Percentiles rank a stretch among this genome's conserved stretches.
phyloP scores from a whole-genome alignment of 92 coral and sea anemone genomes.

The Montipora capitata region DNA sequence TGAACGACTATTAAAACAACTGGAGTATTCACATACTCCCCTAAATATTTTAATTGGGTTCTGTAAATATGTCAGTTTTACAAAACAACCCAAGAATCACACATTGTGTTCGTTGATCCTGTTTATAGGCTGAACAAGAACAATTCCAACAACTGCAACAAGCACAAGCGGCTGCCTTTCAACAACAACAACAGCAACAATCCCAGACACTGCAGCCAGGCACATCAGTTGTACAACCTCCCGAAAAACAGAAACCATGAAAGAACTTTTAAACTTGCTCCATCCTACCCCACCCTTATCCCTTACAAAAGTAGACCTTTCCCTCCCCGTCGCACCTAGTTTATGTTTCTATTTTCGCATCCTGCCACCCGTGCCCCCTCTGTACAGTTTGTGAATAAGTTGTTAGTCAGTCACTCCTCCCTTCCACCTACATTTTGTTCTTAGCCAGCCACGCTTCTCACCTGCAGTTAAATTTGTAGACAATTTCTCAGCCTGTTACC shows the following conservation, averaged over 20 bases:
- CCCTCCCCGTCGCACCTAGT: background rate
- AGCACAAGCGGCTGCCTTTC: constrained; percentile 53
- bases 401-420: background rate
- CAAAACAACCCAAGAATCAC: background rate
- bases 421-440: background rate
- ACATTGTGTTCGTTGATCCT: background rate
- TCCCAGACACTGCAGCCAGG: constrained; percentile 27
- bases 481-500: background rate
- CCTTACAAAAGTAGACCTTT: background rate
- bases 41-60: too few relatives aligned
- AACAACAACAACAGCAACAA: constrained; percentile 36
- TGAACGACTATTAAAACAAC: too few relatives aligned
- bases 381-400: too few relatives aligned
- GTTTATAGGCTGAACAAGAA: constrained; percentile 91
- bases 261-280: background rate
- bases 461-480: background rate
- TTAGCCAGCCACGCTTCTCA: background rate
- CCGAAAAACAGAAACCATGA: constrained; percentile 10
- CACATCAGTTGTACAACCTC: constrained; percentile 23
- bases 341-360: background rate
- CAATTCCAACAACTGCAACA: constrained; percentile 82
- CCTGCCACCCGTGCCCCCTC: background rate
- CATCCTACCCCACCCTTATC: background rate
- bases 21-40: too few relatives aligned
- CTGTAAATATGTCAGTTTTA: too few relatives aligned